Percentiles rank a stretch among this genome's conserved stretches.
Evolutionary conservation across 2,888 invertebrate genomes (phyloP).

Genomic region (Polylopha cassiicola): DNA sequence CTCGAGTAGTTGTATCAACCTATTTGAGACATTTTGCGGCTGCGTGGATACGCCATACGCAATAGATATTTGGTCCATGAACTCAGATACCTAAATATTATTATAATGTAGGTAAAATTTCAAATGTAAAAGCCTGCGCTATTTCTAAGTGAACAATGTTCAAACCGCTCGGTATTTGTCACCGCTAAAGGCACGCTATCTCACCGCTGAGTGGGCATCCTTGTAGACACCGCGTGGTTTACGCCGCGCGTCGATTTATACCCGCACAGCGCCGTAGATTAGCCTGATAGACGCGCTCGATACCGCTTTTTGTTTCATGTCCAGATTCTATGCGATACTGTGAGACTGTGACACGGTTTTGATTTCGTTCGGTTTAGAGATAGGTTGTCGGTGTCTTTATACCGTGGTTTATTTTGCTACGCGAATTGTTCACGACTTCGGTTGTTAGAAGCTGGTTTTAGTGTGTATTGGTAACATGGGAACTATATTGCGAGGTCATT

Average conservation of each 20-base stretch:
- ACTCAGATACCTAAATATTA: too few species aligned
- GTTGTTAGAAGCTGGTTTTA: too few species aligned
- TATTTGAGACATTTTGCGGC: too few species aligned
- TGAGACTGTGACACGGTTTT: background rate
- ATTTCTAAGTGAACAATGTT: background rate
- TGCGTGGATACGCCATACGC: too few species aligned
- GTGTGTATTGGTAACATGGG: too few species aligned
- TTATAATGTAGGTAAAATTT: background rate
- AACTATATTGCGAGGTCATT: too few species aligned
- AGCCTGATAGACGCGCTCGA: slow-evolving; percentile 18
- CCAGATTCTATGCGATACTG: slow-evolving; percentile 3
- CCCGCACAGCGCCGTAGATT: slow-evolving; percentile 20
- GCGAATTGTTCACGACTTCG: too few species aligned
- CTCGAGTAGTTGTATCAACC: too few species aligned
- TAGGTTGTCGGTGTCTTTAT: too few species aligned
- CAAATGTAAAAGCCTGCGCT: slow-evolving; percentile 1
- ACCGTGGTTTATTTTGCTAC: too few species aligned
- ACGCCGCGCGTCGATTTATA: slow-evolving; percentile 35
- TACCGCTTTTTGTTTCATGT: slow-evolving; percentile 2
- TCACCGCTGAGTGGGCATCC: slow-evolving; percentile 49
- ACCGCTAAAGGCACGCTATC: slow-evolving; percentile 42
- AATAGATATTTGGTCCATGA: too few species aligned
- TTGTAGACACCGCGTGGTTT: slow-evolving; percentile 40
- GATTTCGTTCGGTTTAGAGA: too few species aligned
- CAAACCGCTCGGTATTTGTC: slow-evolving; percentile 37